Evolutionary conservation across 2,113 vertebrate genomes (phyloP).

Genomic region (Naja naja): DNA sequence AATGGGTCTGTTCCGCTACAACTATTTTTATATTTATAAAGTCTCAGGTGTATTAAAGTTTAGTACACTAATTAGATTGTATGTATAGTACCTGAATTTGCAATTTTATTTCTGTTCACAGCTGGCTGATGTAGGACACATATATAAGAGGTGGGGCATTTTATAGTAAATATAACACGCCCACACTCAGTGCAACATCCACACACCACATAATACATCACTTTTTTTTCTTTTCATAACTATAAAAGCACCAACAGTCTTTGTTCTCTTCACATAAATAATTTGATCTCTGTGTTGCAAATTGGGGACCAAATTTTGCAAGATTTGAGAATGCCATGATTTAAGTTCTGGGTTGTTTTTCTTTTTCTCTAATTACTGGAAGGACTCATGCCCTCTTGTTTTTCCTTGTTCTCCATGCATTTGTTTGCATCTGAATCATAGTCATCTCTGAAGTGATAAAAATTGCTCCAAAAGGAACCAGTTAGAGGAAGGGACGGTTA

Average conservation of each 20-base stretch:
- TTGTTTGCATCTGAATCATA: neutral
- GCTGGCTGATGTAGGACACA: slow-evolving; percentile 53
- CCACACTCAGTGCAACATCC: neutral
- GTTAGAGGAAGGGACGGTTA: neutral
- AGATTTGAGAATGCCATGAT: neutral
- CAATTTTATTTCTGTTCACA: slow-evolving; percentile 47
- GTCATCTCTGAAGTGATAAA: neutral
- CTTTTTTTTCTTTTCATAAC: neutral
- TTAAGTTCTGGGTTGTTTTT: neutral
- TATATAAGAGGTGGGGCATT: slow-evolving; percentile 45
- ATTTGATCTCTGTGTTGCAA: neutral
- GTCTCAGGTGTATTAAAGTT: slow-evolving; percentile 63
- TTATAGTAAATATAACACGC: slow-evolving; percentile 18
- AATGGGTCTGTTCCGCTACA: slow-evolving; percentile 61
- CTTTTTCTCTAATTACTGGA: neutral
- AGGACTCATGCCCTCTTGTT: neutral
- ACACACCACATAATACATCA: neutral
- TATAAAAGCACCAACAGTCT: neutral
- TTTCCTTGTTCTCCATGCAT: neutral
- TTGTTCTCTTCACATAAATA: neutral
- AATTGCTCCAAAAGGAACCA: neutral
- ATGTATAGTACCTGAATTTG: slow-evolving; percentile 51
- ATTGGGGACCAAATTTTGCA: neutral
- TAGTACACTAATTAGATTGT: slow-evolving; percentile 61
- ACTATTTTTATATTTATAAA: slow-evolving; percentile 70